A percentile compares a stretch with the other conserved stretches of the same genome.
Conservation (phyloP, 1,140 invertebrate species). For the Fopius arisanus region DNA sequence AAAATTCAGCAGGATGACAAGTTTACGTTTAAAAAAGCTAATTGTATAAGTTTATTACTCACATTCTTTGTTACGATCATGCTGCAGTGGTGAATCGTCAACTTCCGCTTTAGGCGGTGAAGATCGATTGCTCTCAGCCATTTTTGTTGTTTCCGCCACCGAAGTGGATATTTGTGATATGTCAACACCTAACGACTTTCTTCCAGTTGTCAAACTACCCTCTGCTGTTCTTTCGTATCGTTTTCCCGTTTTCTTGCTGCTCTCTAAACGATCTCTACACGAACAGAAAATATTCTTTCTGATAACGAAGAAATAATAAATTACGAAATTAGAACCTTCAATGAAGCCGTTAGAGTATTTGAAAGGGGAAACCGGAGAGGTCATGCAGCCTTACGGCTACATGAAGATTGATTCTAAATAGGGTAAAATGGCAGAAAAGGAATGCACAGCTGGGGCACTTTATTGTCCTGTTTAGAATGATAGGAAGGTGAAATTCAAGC, state of each 20-base stretch:
- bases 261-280: slow-evolving; percentile 15
- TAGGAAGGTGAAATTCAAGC: background rate
- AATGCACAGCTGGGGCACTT: background rate
- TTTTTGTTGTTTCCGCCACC: slow-evolving; percentile 65
- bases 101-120: slow-evolving; percentile 89
- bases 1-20: no score
- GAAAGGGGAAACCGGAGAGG: background rate
- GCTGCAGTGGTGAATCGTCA: slow-evolving; percentile 91
- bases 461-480: background rate
- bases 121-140: slow-evolving; percentile 75
- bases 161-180: slow-evolving; percentile 43
- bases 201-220: slow-evolving; percentile 44
- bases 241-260: slow-evolving; percentile 20
- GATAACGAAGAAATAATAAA: background rate
- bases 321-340: background rate
- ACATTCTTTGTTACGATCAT: slow-evolving; percentile 98
- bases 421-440: background rate
- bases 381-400: background rate
- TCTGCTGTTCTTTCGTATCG: slow-evolving; percentile 23
- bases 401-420: slow-evolving; percentile 2
- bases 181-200: slow-evolving; percentile 53
- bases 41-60: slow-evolving; percentile 60
- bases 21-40: no score
- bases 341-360: background rate
- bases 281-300: background rate